A percentile compares a stretch with the other conserved stretches of the same genome.
Evolutionary conservation across 2,113 vertebrate genomes (phyloP).

Genomic region (Chascanopsetta lugubris): DNA sequence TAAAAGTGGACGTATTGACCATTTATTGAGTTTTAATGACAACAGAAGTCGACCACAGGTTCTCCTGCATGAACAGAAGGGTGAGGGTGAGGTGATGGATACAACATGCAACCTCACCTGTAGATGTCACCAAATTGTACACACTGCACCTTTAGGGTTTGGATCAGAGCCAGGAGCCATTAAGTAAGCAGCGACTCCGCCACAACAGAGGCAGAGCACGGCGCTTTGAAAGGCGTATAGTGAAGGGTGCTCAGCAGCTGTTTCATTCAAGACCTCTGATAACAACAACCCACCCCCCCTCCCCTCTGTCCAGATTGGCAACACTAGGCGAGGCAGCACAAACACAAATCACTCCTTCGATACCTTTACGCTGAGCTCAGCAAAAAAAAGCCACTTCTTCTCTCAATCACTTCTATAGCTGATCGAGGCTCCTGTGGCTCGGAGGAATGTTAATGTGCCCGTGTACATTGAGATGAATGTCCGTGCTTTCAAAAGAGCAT

Average conservation of each 20-base stretch:
- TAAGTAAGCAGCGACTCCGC: slow-evolving; percentile 60
- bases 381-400: slow-evolving; percentile 49
- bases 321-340: slow-evolving; percentile 39
- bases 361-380: slow-evolving; percentile 53
- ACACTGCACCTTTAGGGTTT: slow-evolving; percentile 63
- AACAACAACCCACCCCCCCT: too few species aligned
- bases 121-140: too few species aligned
- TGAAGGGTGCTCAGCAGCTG: slow-evolving; percentile 68
- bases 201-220: slow-evolving; percentile 66
- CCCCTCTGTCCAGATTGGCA: slow-evolving; percentile 63
- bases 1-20: too few species aligned
- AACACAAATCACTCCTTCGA: slow-evolving; percentile 68
- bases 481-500: slow-evolving; percentile 55
- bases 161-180: slow-evolving; percentile 73
- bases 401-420: slow-evolving; percentile 50
- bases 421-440: slow-evolving; percentile 46
- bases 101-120: too few species aligned
- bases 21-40: too few species aligned
- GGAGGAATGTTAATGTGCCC: slow-evolving; percentile 51
- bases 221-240: slow-evolving; percentile 64
- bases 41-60: too few species aligned
- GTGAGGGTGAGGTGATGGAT: too few species aligned
- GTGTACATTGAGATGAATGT: slow-evolving; percentile 58
- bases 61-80: too few species aligned
- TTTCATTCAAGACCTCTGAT: slow-evolving; percentile 77